A percentile compares a stretch with the other conserved stretches of the same genome.
Evolutionary conservation across 2,888 invertebrate genomes (phyloP).

Genomic region (Drosophila robusta): DNA sequence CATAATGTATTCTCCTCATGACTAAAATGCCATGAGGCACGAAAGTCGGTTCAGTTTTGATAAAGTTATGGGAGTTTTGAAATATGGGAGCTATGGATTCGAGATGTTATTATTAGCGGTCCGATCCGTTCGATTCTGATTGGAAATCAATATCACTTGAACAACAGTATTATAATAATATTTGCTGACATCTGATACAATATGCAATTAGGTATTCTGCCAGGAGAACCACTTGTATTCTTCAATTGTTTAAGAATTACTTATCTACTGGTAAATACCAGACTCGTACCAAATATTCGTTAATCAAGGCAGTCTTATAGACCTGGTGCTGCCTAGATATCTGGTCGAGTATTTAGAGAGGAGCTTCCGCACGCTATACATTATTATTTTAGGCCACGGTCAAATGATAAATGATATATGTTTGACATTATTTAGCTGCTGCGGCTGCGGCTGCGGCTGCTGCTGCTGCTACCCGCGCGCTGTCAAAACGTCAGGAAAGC

Average conservation of each 20-base stretch:
- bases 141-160: too few species aligned
- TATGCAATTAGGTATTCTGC: neutral
- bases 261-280: neutral
- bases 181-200: neutral
- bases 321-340: neutral
- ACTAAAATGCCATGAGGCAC: too few species aligned
- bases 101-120: too few species aligned
- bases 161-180: too few species aligned
- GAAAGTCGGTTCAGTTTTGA: too few species aligned
- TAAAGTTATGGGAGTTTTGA: too few species aligned
- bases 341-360: constrained; percentile 2
- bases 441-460: constrained; percentile 6
- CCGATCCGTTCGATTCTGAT: too few species aligned
- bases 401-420: constrained; percentile 57
- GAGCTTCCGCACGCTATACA: neutral
- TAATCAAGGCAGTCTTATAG: neutral
- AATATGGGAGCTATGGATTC: too few species aligned
- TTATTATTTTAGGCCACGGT: constrained; percentile 51
- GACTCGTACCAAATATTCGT: constrained; percentile 9
- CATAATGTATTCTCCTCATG: too few species aligned
- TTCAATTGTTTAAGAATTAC: neutral
- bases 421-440: constrained; percentile 30
- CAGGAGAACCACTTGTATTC: neutral
- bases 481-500: constrained; percentile 40
- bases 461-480: constrained; percentile 42